phyloP scores from a whole-genome alignment of 2,797 vertebrate species.

The Monodelphis domestica region DNA sequence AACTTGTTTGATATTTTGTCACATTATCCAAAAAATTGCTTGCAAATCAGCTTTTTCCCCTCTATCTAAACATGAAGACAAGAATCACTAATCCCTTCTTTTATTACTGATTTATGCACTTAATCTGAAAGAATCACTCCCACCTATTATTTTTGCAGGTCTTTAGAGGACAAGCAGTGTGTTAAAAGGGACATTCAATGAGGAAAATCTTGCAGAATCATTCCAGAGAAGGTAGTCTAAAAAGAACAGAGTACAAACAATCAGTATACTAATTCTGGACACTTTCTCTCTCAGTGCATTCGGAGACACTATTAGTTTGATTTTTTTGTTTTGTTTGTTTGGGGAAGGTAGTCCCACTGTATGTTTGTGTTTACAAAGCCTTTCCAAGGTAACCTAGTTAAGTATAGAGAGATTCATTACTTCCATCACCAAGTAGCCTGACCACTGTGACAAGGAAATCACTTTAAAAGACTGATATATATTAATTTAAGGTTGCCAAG shows the following conservation, averaged over 20 bases:
- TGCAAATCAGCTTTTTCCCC: neutral
- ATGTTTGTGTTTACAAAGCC: neutral
- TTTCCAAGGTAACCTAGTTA: neutral
- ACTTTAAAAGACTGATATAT: too few species aligned
- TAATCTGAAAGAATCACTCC: neutral
- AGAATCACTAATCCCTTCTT: too few species aligned
- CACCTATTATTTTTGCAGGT: neutral
- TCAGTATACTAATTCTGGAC: neutral
- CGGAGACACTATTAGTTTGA: neutral
- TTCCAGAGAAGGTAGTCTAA: neutral
- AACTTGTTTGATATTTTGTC: neutral
- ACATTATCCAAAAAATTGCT: neutral
- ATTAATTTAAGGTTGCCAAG: too few species aligned
- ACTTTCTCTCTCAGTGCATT: neutral
- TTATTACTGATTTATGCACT: neutral
- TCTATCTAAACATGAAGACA: neutral
- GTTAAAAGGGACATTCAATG: neutral
- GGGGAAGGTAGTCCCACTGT: neutral
- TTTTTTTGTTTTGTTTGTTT: neutral
- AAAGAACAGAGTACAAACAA: neutral
- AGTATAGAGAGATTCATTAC: neutral
- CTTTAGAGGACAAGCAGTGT: too few species aligned
- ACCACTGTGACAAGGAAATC: too few species aligned
- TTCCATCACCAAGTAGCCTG: neutral
- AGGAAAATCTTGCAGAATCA: neutral